Percentiles rank a stretch among this genome's conserved stretches.
These are phyloP conservation scores for Nansenia antarctica DNA, from an alignment of 2,113 vertebrate species.

Conservation along the genomic window DNA sequence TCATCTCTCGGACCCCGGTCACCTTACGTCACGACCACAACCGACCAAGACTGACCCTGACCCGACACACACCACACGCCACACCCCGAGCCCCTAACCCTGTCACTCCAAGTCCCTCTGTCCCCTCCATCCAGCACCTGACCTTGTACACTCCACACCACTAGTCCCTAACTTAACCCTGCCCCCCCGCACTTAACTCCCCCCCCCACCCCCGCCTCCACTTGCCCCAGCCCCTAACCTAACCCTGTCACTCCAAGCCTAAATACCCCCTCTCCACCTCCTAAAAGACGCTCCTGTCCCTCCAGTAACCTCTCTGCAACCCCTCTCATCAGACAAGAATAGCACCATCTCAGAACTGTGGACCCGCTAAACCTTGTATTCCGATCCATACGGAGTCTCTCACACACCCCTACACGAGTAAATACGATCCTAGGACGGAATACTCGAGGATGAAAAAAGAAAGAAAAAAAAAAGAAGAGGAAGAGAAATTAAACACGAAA, in stretches of 20 bases:
- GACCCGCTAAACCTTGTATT: constrained; percentile 43
- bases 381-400: constrained; percentile 12
- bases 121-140: constrained; percentile 53
- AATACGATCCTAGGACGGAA: not conserved
- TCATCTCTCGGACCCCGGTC: constrained; percentile 60
- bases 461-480: too few species aligned
- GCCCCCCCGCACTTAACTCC: not conserved
- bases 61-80: constrained; percentile 51
- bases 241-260: constrained; percentile 2
- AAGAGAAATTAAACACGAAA: not conserved
- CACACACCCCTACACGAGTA: not conserved
- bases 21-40: constrained; percentile 48
- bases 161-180: not conserved
- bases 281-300: constrained; percentile 22
- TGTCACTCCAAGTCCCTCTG: constrained; percentile 73
- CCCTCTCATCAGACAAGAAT: constrained; percentile 60
- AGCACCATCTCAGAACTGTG: constrained; percentile 62
- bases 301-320: constrained; percentile 64
- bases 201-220: constrained; percentile 49
- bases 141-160: not conserved
- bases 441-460: too few species aligned
- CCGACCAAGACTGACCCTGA: constrained; percentile 53
- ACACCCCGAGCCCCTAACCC: constrained; percentile 70
- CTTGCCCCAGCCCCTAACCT: constrained; percentile 65
- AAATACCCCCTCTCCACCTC: not conserved